Conservation (phyloP, 1,140 invertebrate genomes). For the Triops cancriformis region DNA sequence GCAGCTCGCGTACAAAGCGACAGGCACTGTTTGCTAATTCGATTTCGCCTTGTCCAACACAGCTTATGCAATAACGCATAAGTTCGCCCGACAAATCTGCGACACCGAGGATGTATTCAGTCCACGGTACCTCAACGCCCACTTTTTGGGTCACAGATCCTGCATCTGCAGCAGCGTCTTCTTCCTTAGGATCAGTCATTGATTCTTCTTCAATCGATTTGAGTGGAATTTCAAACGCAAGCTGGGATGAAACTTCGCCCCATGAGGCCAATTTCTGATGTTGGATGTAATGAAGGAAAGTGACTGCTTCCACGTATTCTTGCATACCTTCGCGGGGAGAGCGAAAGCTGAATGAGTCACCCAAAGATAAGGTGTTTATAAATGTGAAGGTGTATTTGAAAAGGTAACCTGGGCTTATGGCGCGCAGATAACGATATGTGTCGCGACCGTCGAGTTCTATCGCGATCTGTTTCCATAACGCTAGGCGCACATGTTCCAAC, state of each 20-base stretch:
- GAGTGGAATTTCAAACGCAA: slow-evolving; percentile 37
- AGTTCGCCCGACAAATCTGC: slow-evolving; percentile 82
- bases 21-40: slow-evolving; percentile 54
- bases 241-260: slow-evolving; percentile 44
- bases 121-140: slow-evolving; percentile 43
- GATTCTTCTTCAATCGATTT: slow-evolving; percentile 26
- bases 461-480: not conserved
- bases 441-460: not conserved
- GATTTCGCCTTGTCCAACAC: slow-evolving; percentile 65
- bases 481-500: not conserved
- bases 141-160: slow-evolving; percentile 5
- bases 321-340: slow-evolving; percentile 50
- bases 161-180: slow-evolving; percentile 26
- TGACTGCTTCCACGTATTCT: slow-evolving; percentile 77
- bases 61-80: slow-evolving; percentile 80
- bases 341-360: not conserved
- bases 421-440: not conserved
- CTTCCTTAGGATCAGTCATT: not conserved
- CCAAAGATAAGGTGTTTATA: not conserved
- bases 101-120: slow-evolving; percentile 72
- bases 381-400: not conserved
- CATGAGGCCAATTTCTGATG: slow-evolving; percentile 39
- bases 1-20: slow-evolving; percentile 57
- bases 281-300: slow-evolving; percentile 59
- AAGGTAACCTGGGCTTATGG: not conserved